phyloP scores from a whole-genome alignment of 2,888 invertebrate species.

The Lepidocyrtinus sp. region DNA sequence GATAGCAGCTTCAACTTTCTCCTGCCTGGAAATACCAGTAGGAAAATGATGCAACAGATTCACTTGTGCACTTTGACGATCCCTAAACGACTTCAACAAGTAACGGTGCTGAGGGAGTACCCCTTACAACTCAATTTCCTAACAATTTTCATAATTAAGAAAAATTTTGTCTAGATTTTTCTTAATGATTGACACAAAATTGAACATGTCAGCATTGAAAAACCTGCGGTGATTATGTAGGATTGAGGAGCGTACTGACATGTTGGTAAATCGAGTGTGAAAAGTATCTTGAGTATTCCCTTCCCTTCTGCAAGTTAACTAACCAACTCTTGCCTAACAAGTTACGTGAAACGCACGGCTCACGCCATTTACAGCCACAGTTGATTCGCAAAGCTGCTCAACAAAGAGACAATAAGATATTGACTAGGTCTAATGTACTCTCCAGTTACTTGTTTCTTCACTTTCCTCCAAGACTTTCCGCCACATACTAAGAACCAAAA shows the following conservation, averaged over 20 bases:
- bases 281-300: not conserved
- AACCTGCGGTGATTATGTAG: not conserved
- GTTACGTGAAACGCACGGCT: constrained; percentile 6
- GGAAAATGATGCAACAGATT: too few species aligned
- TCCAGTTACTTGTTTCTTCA: constrained; percentile 14
- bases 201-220: constrained; percentile 16
- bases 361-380: not conserved
- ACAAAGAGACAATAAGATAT: not conserved
- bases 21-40: too few species aligned
- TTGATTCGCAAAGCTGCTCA: not conserved
- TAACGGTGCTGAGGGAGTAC: too few species aligned
- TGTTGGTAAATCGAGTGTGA: constrained; percentile 31
- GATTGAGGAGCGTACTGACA: constrained; percentile 17
- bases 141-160: not conserved
- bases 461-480: constrained; percentile 42
- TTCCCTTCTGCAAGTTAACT: not conserved
- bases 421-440: constrained; percentile 8
- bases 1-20: too few species aligned
- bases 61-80: too few species aligned
- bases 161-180: not conserved
- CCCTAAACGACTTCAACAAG: too few species aligned
- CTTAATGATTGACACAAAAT: constrained; percentile 7
- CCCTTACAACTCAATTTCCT: too few species aligned
- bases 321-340: not conserved
- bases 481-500: constrained; percentile 33